A percentile compares a stretch with the other conserved stretches of the same genome.
Evolutionary conservation across 1,140 invertebrate genomes (phyloP).

Genomic region (Drosophila repleta): DNA sequence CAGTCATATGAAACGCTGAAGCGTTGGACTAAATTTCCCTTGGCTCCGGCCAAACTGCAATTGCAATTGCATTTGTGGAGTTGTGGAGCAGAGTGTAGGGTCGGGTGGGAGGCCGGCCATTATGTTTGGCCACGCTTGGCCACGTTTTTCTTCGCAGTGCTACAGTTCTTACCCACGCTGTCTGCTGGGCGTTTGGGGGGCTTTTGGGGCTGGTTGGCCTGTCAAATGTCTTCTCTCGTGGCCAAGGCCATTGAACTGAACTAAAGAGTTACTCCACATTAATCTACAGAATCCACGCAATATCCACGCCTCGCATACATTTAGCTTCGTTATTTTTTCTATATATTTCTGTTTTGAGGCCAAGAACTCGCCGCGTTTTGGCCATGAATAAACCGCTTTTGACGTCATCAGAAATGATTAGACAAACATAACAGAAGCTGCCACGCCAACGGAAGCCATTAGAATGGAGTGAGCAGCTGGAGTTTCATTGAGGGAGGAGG

Average conservation of each 20-base stretch:
- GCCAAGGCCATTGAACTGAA: conserved; percentile 70
- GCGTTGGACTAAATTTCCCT: conserved; percentile 40
- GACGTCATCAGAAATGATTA: conserved; percentile 70
- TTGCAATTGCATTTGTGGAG: conserved; percentile 40
- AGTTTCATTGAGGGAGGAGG: not conserved
- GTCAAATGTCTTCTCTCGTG: conserved; percentile 29
- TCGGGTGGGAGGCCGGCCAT: conserved; percentile 28
- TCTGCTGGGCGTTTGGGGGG: conserved; percentile 20
- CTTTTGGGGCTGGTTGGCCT: conserved; percentile 1
- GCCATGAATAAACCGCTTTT: conserved; percentile 71
- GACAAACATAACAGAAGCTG: conserved; percentile 44
- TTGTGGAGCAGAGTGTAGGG: conserved; percentile 4
- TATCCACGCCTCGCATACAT: conserved; percentile 16
- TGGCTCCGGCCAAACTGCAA: conserved; percentile 11
- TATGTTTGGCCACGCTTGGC: conserved; percentile 68
- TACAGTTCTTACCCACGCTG: conserved; percentile 61
- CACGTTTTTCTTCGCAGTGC: conserved; percentile 23
- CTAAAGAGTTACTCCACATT: conserved; percentile 47
- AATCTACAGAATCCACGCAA: conserved; percentile 57
- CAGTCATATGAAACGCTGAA: conserved; percentile 34
- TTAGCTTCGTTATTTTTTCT: not conserved
- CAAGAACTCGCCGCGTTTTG: conserved; percentile 64
- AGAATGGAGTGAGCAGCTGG: conserved; percentile 30
- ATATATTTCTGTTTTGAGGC: conserved; percentile 24
- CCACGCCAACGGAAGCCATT: conserved; percentile 76